These are phyloP conservation scores for Leuciscus waleckii DNA, from an alignment of 2,797 vertebrate species.

Conservation along the genomic window DNA sequence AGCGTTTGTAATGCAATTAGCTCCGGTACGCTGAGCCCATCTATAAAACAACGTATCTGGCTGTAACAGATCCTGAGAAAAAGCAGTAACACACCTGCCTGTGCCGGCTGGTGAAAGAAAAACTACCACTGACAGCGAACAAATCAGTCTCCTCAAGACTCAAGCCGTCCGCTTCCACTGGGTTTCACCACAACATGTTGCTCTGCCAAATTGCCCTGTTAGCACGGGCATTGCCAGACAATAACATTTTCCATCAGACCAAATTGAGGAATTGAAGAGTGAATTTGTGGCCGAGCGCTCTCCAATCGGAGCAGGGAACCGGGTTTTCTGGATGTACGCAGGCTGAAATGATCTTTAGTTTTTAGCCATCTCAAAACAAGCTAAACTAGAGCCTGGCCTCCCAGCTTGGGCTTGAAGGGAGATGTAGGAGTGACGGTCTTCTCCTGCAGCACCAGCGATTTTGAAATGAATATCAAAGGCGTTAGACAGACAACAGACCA, in stretches of 20 bases:
- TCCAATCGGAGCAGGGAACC: background rate
- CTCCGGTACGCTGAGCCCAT: background rate
- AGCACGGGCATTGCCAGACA: slow-evolving; percentile 28
- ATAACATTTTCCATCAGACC: slow-evolving; percentile 49
- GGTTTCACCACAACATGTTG: slow-evolving; percentile 39
- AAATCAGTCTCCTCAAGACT: slow-evolving; percentile 47
- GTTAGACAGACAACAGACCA: slow-evolving; percentile 34
- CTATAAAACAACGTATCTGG: background rate
- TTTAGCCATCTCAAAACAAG: slow-evolving; percentile 41
- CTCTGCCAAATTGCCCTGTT: slow-evolving; percentile 52
- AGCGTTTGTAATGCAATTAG: slow-evolving; percentile 14
- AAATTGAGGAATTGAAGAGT: slow-evolving; percentile 51
- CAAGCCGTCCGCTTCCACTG: slow-evolving; percentile 4
- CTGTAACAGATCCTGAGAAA: background rate
- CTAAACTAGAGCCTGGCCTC: background rate
- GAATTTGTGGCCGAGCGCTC: slow-evolving; percentile 47
- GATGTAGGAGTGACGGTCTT: background rate
- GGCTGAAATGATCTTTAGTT: slow-evolving; percentile 40
- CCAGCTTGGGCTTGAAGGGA: slow-evolving; percentile 16
- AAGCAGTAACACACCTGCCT: slow-evolving; percentile 31
- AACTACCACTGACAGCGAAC: slow-evolving; percentile 36
- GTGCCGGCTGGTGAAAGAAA: slow-evolving; percentile 9
- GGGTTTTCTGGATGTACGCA: slow-evolving; percentile 36
- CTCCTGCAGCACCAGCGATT: slow-evolving; percentile 6
- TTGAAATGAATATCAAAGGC: slow-evolving; percentile 21